phyloP scores from a whole-genome alignment of 2,113 vertebrate genomes.

The Petromus typicus region DNA sequence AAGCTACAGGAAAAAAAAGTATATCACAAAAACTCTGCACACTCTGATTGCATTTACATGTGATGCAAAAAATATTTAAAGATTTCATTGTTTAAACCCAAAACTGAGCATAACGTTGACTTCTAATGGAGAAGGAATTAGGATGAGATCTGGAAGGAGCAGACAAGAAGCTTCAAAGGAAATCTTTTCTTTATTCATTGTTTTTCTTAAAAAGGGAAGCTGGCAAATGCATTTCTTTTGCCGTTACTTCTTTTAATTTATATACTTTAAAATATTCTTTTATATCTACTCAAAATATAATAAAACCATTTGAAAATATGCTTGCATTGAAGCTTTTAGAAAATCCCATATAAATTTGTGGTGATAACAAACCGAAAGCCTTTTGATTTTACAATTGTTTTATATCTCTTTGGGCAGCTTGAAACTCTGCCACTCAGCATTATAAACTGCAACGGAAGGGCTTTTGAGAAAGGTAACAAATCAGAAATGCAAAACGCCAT shows the following conservation, averaged over 20 bases:
- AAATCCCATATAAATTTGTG: constrained; percentile 6
- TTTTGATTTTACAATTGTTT: constrained; percentile 60
- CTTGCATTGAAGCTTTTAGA: background rate
- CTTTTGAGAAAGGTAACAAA: constrained; percentile 47
- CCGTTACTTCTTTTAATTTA: background rate
- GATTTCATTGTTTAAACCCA: background rate
- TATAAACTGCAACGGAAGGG: constrained; percentile 54
- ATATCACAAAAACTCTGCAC: background rate
- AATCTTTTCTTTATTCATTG: background rate
- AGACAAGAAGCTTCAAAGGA: constrained; percentile 12
- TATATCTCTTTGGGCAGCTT: constrained; percentile 47
- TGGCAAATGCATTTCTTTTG: background rate
- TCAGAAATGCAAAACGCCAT: constrained; percentile 58
- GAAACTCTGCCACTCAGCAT: constrained; percentile 52
- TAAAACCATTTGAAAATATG: background rate
- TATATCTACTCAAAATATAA: background rate
- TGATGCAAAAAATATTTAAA: background rate
- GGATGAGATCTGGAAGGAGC: background rate
- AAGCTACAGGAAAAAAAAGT: background rate
- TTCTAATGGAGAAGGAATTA: background rate
- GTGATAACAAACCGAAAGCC: constrained; percentile 45
- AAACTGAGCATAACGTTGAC: background rate
- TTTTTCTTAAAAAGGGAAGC: background rate
- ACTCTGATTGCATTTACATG: background rate
- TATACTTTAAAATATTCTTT: constrained; percentile 7